Base-by-base conservation (phyloP, 2,888 invertebrate genomes). In the Epinotia ramella region DNA sequence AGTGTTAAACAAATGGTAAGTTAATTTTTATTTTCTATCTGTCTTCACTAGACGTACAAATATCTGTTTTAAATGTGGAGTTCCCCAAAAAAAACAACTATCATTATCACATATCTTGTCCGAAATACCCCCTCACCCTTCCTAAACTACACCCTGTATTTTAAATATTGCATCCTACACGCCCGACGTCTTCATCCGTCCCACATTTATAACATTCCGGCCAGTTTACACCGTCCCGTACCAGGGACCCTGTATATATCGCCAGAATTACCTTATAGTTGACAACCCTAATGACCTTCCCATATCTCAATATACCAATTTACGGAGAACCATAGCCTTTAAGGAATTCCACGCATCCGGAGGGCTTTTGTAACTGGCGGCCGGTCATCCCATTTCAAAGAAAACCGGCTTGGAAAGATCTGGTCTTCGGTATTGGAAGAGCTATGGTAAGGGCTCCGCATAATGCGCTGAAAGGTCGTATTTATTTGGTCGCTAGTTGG, bases 171-270 rank as follows among this genome's bases (percentile, higher is more conserved):
- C 69, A 74, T 69, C 24, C 53, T 16, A 70, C 60, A 66, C 16
- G 40, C 44, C 65, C 65, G 24, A 71, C 46, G 60, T 66, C 70
- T 75, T 75, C 65, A 75, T 75, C 40, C 59, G 59, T 11, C 49
- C 57, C 70, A 65, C 74, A 75, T 75, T 70, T 53, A 75, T 75
- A 60, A 71, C 75, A 66, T 74, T 74, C 65, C 60, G 28, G 59
- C 57, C 60, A 65, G 60, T 71, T 75, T 75, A 71, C 75, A 66
- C 70, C 13, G 70, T 20, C 49, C 64, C 63, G 49, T 65, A 64
- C 60, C 33, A 56, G 72, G 24, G 57, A 70, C 65, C 70, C 65
- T 75, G 64, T 70, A 70, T 73, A 73, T 70, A 70, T 75, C 65
- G 49, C 59, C 40, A 24, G 75, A 75, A 74, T 73, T 69, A 64